Percentiles rank a stretch among this genome's conserved stretches.
These are phyloP conservation scores for Latheticus oryzae DNA, from an alignment of 2,888 invertebrate genomes.

Conservation along the genomic window DNA sequence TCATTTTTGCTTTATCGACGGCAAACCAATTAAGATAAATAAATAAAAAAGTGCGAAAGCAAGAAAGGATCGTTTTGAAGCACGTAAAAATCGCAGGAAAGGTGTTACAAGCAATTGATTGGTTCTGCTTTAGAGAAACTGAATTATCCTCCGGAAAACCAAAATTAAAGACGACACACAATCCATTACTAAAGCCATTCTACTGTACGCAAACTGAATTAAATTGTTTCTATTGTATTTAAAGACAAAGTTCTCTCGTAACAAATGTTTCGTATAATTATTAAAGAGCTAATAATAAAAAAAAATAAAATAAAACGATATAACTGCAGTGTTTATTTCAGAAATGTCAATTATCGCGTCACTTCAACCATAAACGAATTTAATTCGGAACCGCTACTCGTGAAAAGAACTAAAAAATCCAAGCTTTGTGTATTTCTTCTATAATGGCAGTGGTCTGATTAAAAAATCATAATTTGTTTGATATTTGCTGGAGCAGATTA, in stretches of 20 bases:
- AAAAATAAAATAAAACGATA: too few species aligned
- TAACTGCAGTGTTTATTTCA: conserved; percentile 5
- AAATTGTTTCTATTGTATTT: conserved; percentile 9
- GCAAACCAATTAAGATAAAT: conserved; percentile 23
- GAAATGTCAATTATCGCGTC: conserved; percentile 35
- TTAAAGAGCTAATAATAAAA: too few species aligned
- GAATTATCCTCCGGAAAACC: conserved; percentile 9
- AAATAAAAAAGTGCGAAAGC: conserved; percentile 14
- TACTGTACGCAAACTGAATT: conserved; percentile 7
- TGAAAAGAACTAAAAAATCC: conserved; percentile 19
- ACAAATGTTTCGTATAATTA: too few species aligned
- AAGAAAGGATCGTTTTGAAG: conserved; percentile 4
- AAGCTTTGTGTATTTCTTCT: conserved; percentile 23
- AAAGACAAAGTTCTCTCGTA: conserved; percentile 6
- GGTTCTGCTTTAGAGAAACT: conserved; percentile 24
- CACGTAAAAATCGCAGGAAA: conserved; percentile 1
- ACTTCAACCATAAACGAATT: conserved; percentile 39
- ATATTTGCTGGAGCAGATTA: conserved; percentile 25
- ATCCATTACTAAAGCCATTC: too few species aligned
- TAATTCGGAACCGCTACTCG: conserved; percentile 27
- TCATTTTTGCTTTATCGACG: conserved; percentile 12
- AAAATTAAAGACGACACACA: conserved; percentile 7
- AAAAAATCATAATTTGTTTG: conserved; percentile 28
- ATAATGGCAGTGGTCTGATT: too few species aligned
- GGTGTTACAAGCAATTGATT: conserved; percentile 20